Percentiles rank a stretch among this genome's conserved stretches.
phyloP scores from a whole-genome alignment of 53 echinoderm and acorn worm species.

The Mesocentrotus franciscanus region DNA sequence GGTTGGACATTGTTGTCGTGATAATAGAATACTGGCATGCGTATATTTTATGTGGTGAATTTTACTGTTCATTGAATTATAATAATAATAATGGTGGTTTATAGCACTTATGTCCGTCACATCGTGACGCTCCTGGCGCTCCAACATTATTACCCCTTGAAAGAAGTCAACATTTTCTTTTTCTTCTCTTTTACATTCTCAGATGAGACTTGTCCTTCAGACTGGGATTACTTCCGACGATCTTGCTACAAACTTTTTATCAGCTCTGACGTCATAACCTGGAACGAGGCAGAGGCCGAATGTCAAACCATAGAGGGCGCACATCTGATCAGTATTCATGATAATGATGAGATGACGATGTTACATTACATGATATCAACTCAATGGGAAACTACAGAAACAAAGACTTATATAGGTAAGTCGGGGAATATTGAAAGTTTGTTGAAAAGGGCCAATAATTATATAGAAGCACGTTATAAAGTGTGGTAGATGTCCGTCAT shows the following conservation, averaged over 20 bases:
- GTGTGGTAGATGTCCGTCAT: too few species aligned
- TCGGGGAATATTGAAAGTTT: background rate
- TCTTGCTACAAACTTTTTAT: conserved; percentile 50
- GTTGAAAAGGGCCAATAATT: background rate
- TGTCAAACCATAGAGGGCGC: conserved; percentile 24
- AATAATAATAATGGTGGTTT: too few species aligned
- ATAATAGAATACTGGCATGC: too few species aligned
- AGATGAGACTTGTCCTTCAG: conserved; percentile 14
- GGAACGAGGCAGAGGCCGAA: conserved; percentile 32
- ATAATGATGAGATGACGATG: conserved; percentile 35
- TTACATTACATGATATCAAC: conserved; percentile 57
- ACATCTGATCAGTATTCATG: conserved; percentile 55
- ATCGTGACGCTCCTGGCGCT: too few species aligned
- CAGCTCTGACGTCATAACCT: conserved; percentile 19
- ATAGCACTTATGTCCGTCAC: too few species aligned
- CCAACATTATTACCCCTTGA: too few species aligned
- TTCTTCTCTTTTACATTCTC: background rate
- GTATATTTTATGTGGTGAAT: too few species aligned
- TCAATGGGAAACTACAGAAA: conserved; percentile 15
- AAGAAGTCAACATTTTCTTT: too few species aligned
- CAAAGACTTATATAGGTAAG: conserved; percentile 45
- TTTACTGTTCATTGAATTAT: too few species aligned
- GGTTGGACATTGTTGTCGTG: too few species aligned
- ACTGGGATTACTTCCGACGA: conserved; percentile 23
- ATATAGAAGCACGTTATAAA: too few species aligned